Base-by-base conservation (phyloP, 92 coral and sea anemone species). In the Palythoa grandiflora region DNA sequence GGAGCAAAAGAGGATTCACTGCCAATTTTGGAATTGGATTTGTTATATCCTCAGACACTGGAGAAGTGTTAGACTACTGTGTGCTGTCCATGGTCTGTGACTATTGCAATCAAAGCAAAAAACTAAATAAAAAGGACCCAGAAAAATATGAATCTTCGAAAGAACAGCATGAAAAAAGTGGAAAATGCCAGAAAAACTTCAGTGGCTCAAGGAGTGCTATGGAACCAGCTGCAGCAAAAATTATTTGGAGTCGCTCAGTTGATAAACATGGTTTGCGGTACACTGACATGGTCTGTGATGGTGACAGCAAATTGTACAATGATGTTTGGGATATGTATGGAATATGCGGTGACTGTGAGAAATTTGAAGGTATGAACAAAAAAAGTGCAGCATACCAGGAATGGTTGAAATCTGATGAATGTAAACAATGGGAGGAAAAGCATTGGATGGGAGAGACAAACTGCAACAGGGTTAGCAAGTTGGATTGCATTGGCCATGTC, bases 1-100 rank as follows among this genome's bases (percentile, higher is more conserved):
- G 89, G 89, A 86, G 89, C 61, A 76, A 86, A 38, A 87, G 86
- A 66, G 84, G 87, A 6, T 88, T 88, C 61, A 73, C 90, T 68
- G 91, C 81, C 81, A 88, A 79, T 71, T 79, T 70, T 68, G 90
- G 91, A 13, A 79, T 73, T 36, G 91, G 87, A 28, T 40, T 88
- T 80, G 91, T 83, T 16, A 70, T 81, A 5, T 88, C 87, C 1
- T 78, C 87, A 38, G 84, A 88, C 68, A 81, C 84, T 2, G 87
- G 87, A 20, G 91, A 80, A 44, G 87, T 79, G 40, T 68, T 68
- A 68, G 73, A 68, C 73, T 68, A 68, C 71, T 65, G 71, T 65
- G 90, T 78, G 12, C 21, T 87, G 35, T 87, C 90, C 0, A 87
- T 78, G 66, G 51, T 71, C 11, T 87, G 90, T 66, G 79, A 87